phyloP scores from a whole-genome alignment of 2,797 vertebrate species.

The Microctenopoma steveboyesi region DNA sequence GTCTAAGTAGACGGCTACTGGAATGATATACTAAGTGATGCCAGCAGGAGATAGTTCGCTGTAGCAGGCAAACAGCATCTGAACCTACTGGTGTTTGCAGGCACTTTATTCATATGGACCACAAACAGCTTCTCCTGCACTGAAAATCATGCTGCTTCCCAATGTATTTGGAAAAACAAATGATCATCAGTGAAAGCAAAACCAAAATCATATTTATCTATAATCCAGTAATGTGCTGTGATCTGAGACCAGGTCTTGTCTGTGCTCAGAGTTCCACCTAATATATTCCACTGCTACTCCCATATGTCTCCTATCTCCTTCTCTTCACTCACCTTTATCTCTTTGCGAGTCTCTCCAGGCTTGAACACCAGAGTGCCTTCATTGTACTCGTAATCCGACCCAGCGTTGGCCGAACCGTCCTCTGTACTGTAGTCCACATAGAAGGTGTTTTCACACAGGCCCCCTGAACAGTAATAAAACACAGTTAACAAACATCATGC shows the following conservation, averaged over 20 bases:
- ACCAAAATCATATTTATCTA: neutral
- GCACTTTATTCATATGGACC: no score
- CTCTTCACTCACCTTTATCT: slow-evolving; percentile 84
- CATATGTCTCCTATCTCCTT: neutral
- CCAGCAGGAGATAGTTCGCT: no score
- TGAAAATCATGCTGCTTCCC: no score
- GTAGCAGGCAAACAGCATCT: no score
- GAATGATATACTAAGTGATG: no score
- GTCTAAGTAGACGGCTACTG: no score
- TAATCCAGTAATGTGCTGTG: neutral
- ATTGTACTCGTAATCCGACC: slow-evolving; percentile 89
- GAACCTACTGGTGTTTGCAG: no score
- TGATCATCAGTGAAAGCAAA: neutral
- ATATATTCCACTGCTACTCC: no score
- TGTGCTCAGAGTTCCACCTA: neutral
- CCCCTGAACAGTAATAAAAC: slow-evolving; percentile 59
- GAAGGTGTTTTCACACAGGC: slow-evolving; percentile 90
- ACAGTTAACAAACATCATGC: neutral
- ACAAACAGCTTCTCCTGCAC: no score
- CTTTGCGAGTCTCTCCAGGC: slow-evolving; percentile 91
- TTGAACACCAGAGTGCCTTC: slow-evolving; percentile 96
- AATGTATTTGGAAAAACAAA: no score
- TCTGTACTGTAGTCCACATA: slow-evolving; percentile 96
- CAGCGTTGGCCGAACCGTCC: slow-evolving; percentile 93
- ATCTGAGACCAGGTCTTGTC: neutral